Conservation (phyloP, 2,113 vertebrate species). For the Ictalurus punctatus region DNA sequence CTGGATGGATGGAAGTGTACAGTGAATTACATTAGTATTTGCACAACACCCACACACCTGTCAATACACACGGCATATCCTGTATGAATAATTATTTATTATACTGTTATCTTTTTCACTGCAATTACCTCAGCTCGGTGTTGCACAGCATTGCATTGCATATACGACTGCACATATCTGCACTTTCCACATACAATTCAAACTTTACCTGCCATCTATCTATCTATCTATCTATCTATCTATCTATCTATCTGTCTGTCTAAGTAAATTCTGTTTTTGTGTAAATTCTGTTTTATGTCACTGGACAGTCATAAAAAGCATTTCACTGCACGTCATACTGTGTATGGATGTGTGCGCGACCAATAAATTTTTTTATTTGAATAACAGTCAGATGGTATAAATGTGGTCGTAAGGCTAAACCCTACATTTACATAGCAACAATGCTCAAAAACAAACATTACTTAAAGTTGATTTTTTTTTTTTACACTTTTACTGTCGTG, state of each 20-base stretch:
- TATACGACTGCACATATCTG: background rate
- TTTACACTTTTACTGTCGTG: background rate
- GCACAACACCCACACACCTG: background rate
- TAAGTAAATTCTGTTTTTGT: too few relatives aligned
- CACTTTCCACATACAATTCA: background rate
- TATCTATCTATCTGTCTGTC: too few relatives aligned
- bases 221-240: too few relatives aligned
- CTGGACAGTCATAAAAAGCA: too few relatives aligned
- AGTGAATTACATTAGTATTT: background rate
- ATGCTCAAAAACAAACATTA: background rate
- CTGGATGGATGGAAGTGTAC: too few relatives aligned
- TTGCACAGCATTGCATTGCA: background rate
- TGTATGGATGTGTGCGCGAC: too few relatives aligned
- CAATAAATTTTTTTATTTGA: too few relatives aligned
- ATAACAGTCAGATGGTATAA: background rate
- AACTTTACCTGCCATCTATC: background rate
- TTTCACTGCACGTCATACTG: too few relatives aligned
- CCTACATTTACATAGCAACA: background rate
- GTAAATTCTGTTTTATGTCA: too few relatives aligned
- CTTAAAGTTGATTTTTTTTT: background rate
- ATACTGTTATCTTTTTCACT: background rate
- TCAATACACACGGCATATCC: background rate
- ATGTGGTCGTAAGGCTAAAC: background rate
- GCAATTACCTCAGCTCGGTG: background rate
- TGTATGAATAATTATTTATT: background rate